Percentiles rank a stretch among this genome's conserved stretches.
Evolutionary conservation across 2,113 vertebrate genomes (phyloP).

Genomic region (Anguilla japonica): DNA sequence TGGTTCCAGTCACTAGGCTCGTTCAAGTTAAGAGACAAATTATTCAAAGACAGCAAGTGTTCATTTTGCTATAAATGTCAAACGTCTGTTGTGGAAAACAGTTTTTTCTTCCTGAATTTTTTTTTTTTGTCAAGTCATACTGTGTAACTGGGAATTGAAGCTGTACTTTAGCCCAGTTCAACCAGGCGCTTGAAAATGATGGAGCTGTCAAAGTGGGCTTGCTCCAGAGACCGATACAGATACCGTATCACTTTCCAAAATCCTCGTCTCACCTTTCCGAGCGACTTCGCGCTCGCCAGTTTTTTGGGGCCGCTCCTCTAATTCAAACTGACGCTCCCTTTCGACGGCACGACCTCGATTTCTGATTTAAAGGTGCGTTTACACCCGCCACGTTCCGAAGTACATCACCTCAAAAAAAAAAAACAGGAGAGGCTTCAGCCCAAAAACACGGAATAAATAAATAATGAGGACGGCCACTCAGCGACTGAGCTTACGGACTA

Average conservation of each 20-base stretch:
- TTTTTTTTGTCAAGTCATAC: not conserved
- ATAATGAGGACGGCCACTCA: slow-evolving; percentile 83
- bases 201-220: slow-evolving; percentile 54
- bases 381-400: slow-evolving; percentile 81
- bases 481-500: slow-evolving; percentile 82
- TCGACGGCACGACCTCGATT: slow-evolving; percentile 84
- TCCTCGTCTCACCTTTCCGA: slow-evolving; percentile 55
- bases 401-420: slow-evolving; percentile 77
- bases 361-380: slow-evolving; percentile 78
- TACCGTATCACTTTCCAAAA: slow-evolving; percentile 81
- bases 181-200: slow-evolving; percentile 34
- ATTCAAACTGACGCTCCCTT: slow-evolving; percentile 84
- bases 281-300: slow-evolving; percentile 65
- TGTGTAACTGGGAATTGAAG: not conserved
- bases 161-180: not conserved
- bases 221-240: slow-evolving; percentile 41
- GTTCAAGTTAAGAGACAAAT: not conserved
- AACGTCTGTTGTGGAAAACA: not conserved
- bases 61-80: not conserved
- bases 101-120: not conserved
- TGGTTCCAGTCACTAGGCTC: not conserved
- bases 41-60: not conserved
- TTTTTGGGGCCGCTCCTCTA: slow-evolving; percentile 65
- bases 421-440: slow-evolving; percentile 75
- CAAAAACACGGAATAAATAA: slow-evolving; percentile 93